phyloP scores from a whole-genome alignment of 2,888 invertebrate genomes.

The Leucania comma region DNA sequence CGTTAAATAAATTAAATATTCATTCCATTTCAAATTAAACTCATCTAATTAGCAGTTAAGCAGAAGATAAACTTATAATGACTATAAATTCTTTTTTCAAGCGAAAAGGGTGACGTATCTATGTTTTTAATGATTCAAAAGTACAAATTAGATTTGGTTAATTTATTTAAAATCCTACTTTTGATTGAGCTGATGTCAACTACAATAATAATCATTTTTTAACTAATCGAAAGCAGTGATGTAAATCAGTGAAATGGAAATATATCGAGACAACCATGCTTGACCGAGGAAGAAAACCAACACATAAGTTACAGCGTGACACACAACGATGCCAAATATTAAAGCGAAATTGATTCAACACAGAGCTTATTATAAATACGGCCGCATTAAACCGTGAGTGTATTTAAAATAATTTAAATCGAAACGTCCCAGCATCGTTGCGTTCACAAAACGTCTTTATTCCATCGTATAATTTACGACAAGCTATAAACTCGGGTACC shows the following conservation, averaged over 20 bases:
- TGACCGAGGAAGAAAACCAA: conserved; percentile 54
- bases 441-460: conserved; percentile 88
- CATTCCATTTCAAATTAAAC: conserved; percentile 52
- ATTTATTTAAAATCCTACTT: conserved; percentile 39
- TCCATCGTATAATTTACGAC: conserved; percentile 83
- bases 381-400: conserved; percentile 75
- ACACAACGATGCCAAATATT: conserved; percentile 70
- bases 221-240: conserved; percentile 32
- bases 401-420: conserved; percentile 88
- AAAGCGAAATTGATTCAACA: conserved; percentile 83
- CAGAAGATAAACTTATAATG: conserved; percentile 37
- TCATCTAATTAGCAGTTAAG: conserved; percentile 60
- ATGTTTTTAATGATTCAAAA: conserved; percentile 27
- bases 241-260: conserved; percentile 50
- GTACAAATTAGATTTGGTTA: conserved; percentile 40
- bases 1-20: conserved; percentile 52
- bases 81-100: conserved; percentile 49
- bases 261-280: conserved; percentile 49
- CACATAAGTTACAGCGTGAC: conserved; percentile 64
- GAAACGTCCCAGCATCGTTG: conserved; percentile 80
- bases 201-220: conserved; percentile 23
- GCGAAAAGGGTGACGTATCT: conserved; percentile 33
- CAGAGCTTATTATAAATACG: conserved; percentile 81
- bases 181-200: conserved; percentile 36
- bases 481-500: conserved; percentile 84